Base-by-base conservation (phyloP, 1,140 invertebrate species). In the Psix sp. region DNA sequence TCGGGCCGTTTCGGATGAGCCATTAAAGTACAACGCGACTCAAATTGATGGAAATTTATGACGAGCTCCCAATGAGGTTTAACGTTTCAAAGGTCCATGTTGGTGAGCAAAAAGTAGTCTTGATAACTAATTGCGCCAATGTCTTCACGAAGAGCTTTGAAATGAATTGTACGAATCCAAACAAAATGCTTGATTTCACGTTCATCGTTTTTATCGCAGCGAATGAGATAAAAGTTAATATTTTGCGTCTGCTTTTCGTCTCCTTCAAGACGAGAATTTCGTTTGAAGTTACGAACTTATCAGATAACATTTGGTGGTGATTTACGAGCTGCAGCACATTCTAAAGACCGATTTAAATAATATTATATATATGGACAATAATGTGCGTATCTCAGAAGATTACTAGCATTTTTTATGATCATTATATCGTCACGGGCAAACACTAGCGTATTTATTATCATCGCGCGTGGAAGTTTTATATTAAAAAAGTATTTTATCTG, bases 401-500 rank as follows among this genome's bases (percentile, higher is more conserved):
- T 65, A 48, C 52, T 46, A 54, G 35, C 38, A 62, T 42, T 72
- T 72, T 71, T 72, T 54, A 63, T 40, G 59, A 57, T 72, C 67
- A 51, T 72, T 72, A 51, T 72, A 72, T 72, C 52, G 63, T 51
- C 54, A 57, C 63, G 63, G 11, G 51, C 59, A 57, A 71, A 71
- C 67, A 57, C 45, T 38, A 71, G 45, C 38, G 48, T 43, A 59
- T 52, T 31, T 42, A 63, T 39, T 65, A 72, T 72, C 51, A 36
- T 43, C 46, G 51, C 68, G 59, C 68, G 68, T 72, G 59, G 51
- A 72, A 65, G 16, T 38, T 59, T 63, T 59, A 59, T 59, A 65
- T 72, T 72, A 72, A 72, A 72, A 72, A 72, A 65, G 59, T 57
- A 31, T 33, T 56, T 71, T 71, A 71, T 71, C 67, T 65, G 68